Conservation (phyloP, 1,140 invertebrate genomes). For the Goniozus legneri region DNA sequence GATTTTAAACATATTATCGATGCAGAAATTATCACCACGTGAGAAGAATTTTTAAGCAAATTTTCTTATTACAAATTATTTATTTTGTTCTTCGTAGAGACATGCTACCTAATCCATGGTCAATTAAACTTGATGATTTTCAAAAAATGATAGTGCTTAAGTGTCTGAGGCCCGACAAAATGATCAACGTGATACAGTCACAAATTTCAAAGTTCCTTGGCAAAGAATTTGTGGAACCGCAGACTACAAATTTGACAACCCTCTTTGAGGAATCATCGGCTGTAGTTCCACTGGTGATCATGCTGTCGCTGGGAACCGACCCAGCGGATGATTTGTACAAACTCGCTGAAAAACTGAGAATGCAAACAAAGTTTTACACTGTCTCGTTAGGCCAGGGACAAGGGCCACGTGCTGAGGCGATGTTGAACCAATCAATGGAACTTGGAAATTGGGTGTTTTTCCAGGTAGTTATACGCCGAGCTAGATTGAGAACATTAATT, state of each 20-base stretch:
- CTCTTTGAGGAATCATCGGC: constrained; percentile 66
- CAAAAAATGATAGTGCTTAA: constrained; percentile 70
- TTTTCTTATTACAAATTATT: neutral
- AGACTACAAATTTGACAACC: constrained; percentile 61
- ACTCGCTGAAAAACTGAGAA: constrained; percentile 63
- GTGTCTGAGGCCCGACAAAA: constrained; percentile 70
- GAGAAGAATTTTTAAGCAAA: too few species aligned
- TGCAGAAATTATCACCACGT: too few species aligned
- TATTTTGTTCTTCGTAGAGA: constrained; percentile 11
- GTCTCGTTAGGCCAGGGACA: constrained; percentile 74
- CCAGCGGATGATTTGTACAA: constrained; percentile 63
- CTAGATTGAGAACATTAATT: too few species aligned
- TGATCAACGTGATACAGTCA: constrained; percentile 67
- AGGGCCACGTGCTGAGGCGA: constrained; percentile 61
- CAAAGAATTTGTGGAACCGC: constrained; percentile 64
- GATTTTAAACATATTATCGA: constrained; percentile 61
- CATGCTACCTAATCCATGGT: constrained; percentile 58
- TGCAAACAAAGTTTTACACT: constrained; percentile 59
- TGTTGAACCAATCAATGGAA: constrained; percentile 61
- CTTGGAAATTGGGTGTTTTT: constrained; percentile 66
- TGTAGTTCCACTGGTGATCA: constrained; percentile 64
- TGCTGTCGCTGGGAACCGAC: constrained; percentile 70
- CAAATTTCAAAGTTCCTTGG: constrained; percentile 62
- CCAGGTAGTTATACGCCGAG: too few species aligned
- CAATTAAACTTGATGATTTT: constrained; percentile 59